phyloP scores from a whole-genome alignment of 2,888 invertebrate species.

The Salpingus planirostris region DNA sequence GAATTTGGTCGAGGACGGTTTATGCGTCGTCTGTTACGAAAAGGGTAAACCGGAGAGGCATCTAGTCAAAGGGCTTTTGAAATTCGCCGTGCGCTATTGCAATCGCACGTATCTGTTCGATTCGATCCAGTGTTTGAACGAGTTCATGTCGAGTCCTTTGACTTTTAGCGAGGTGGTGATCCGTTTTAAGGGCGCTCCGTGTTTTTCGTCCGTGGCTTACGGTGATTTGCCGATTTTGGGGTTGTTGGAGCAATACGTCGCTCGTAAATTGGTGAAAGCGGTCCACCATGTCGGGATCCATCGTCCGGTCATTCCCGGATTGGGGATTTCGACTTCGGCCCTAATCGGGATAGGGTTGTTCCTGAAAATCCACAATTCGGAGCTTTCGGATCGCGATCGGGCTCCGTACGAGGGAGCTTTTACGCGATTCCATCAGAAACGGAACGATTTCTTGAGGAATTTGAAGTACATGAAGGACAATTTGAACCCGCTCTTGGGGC shows the following conservation, averaged over 20 bases:
- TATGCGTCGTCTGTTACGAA: conserved; percentile 54
- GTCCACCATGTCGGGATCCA: conserved; percentile 45
- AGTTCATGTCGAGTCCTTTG: conserved; percentile 47
- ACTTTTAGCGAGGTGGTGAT: conserved; percentile 45
- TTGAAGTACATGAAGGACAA: conserved; percentile 42
- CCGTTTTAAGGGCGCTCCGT: conserved; percentile 28
- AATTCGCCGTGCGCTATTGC: conserved; percentile 44
- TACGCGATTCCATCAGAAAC: conserved; percentile 35
- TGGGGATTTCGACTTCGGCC: conserved; percentile 45
- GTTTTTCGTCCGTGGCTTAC: conserved; percentile 38
- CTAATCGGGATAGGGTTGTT: conserved; percentile 48
- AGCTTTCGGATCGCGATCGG: conserved; percentile 25
- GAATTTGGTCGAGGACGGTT: conserved; percentile 46
- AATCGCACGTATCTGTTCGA: conserved; percentile 51
- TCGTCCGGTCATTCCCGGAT: conserved; percentile 54
- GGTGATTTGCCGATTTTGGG: conserved; percentile 49
- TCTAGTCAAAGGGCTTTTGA: conserved; percentile 40
- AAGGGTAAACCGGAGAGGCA: conserved; percentile 45
- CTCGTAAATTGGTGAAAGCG: conserved; percentile 46
- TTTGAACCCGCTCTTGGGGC: conserved; percentile 49
- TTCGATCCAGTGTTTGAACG: conserved; percentile 42
- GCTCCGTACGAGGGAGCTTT: conserved; percentile 41
- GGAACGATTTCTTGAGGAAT: conserved; percentile 27
- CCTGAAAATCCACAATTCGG: conserved; percentile 47
- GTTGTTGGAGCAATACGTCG: conserved; percentile 53